Evolutionary conservation across 2,888 invertebrate species (phyloP).

Genomic region (Auanema sp.): DNA sequence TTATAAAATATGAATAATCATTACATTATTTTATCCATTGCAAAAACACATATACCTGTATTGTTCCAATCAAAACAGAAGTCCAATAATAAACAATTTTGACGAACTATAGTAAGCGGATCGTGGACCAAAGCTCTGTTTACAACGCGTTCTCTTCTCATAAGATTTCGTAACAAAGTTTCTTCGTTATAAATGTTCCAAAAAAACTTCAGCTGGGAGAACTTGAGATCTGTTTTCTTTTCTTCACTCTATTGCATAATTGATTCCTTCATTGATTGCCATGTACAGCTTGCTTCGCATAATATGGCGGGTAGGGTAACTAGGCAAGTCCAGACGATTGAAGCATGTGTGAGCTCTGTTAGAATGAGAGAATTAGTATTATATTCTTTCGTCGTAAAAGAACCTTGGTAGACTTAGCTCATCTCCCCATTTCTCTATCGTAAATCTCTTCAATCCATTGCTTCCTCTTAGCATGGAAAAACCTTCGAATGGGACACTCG

Average conservation of each 20-base stretch:
- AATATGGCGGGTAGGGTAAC: constrained; percentile 77
- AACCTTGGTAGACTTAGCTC: constrained; percentile 51
- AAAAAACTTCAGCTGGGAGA: too few species aligned
- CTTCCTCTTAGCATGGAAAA: constrained; percentile 91
- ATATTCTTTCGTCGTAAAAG: not conserved
- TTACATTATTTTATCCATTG: too few species aligned
- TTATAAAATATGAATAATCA: too few species aligned
- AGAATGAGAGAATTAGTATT: constrained; percentile 64
- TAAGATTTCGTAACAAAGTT: too few species aligned
- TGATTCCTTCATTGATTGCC: constrained; percentile 57
- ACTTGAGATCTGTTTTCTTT: constrained; percentile 1
- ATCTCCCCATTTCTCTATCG: constrained; percentile 60
- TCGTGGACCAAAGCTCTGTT: too few species aligned
- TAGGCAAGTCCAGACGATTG: constrained; percentile 92
- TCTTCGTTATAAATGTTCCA: too few species aligned
- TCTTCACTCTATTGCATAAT: constrained; percentile 58
- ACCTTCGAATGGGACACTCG: constrained; percentile 95
- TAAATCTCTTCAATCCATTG: constrained; percentile 80
- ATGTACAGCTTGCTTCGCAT: constrained; percentile 50
- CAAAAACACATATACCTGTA: too few species aligned
- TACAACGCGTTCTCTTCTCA: too few species aligned
- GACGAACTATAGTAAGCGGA: too few species aligned
- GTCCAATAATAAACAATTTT: too few species aligned
- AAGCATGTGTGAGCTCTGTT: constrained; percentile 93
- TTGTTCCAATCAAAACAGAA: too few species aligned